Conservation (phyloP, 2,888 invertebrate genomes). For the Drosophila crucigera region DNA sequence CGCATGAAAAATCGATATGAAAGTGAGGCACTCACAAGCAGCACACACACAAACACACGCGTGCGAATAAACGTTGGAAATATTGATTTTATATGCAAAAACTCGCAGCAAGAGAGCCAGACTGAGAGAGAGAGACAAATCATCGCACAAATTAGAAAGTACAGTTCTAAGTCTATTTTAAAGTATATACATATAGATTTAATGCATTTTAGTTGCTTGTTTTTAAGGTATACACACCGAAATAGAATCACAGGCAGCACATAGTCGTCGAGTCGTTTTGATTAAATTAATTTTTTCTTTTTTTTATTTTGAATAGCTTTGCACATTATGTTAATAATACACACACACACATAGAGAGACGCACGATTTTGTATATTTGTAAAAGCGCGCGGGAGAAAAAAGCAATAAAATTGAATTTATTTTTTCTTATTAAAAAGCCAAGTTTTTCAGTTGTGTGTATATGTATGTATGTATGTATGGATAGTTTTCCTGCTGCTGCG, state of each 20-base stretch:
- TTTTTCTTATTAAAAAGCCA: slow-evolving; percentile 75
- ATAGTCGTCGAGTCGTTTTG: slow-evolving; percentile 78
- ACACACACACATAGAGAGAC: slow-evolving; percentile 57
- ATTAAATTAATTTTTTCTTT: slow-evolving; percentile 58
- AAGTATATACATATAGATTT: slow-evolving; percentile 41
- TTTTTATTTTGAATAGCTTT: slow-evolving; percentile 63
- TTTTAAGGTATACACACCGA: slow-evolving; percentile 73
- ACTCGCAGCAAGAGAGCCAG: slow-evolving; percentile 43
- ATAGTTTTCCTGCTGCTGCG: slow-evolving; percentile 76
- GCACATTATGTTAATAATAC: slow-evolving; percentile 60
- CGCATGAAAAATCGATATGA: slow-evolving; percentile 75
- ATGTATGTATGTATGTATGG: slow-evolving; percentile 59
- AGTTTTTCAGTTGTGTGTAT: slow-evolving; percentile 67
- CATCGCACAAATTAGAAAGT: slow-evolving; percentile 72
- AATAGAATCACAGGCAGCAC: slow-evolving; percentile 82
- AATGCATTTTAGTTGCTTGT: slow-evolving; percentile 57
- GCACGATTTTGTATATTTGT: slow-evolving; percentile 62
- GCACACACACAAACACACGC: slow-evolving; percentile 27
- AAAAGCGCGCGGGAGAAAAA: slow-evolving; percentile 75
- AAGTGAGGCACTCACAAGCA: slow-evolving; percentile 54
- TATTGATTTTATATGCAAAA: slow-evolving; percentile 79
- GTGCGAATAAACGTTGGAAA: slow-evolving; percentile 54
- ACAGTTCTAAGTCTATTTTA: slow-evolving; percentile 69
- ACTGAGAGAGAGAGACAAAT: slow-evolving; percentile 41
- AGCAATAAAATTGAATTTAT: slow-evolving; percentile 80